Evolutionary conservation across 2,113 vertebrate genomes (phyloP), one percentile per base, ranked within the genome.

Genomic region (Callospermophilus lateralis): DNA sequence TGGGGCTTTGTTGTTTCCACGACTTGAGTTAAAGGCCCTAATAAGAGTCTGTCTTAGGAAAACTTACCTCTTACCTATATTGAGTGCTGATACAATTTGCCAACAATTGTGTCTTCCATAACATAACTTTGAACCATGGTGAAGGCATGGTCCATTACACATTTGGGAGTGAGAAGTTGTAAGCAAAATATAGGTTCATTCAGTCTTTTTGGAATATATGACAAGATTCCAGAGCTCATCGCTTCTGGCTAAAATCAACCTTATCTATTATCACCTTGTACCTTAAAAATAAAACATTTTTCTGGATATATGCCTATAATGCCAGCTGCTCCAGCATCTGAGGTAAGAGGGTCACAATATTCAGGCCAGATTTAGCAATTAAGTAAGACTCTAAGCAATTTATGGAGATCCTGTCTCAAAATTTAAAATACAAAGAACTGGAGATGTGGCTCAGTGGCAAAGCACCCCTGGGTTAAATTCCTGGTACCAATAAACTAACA

Each of bases 1-100:
- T 42, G 45, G 76, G 53, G 22, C 26, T 94, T 95, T 87, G 68
- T 77, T 84, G n/a, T 85, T 83, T 72, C n/a, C n/a, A 48, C 19
- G 73, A 84, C 48, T 95, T 96, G 51, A 26, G 80, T 94, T 55
- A 84, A 78, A 89, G 37, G 32, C 34, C 37, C 12, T 68, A 89
- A 30, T 7, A 88, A 84, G 39, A 51, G 11, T 93, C 22, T 39
- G 28, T 80, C 28, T 85, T 84, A 83, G n/a, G n/a, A n/a, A n/a
- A n/a, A 84, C 8, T 3, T 74, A 87, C n/a, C 30, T 24, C n/a
- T 81, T 81, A n/a, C 30, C 65, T 86, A 9, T 67, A 39, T 19
- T 16, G 28, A 95, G n/a, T 11, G 8, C 45, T 91, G 67, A 89
- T 53, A 79, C 90, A 96, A 73, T 58, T 37, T 93, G 68, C 58